Conservation (phyloP, 2,113 vertebrate genomes). For the Asarcornis scutulata region DNA sequence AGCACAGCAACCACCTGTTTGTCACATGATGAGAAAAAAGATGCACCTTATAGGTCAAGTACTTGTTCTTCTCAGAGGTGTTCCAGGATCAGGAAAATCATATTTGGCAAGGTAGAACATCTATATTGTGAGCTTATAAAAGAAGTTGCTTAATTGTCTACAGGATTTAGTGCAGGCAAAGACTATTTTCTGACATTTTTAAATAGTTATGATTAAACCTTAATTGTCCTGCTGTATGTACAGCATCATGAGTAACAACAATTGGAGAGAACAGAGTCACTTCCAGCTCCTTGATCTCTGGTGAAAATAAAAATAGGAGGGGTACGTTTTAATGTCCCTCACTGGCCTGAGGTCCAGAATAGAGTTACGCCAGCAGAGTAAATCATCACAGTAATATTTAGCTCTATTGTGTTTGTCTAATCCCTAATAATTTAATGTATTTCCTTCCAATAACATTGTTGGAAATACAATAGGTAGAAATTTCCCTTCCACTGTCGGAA, state of each 20-base stretch:
- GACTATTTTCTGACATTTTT: not conserved
- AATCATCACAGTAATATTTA: not conserved
- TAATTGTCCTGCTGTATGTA: not conserved
- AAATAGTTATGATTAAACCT: not conserved
- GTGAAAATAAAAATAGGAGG: not conserved
- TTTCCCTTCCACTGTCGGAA: not conserved
- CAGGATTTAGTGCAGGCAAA: not conserved
- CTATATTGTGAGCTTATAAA: constrained; percentile 47
- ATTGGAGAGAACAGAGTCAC: not conserved
- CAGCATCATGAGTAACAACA: not conserved
- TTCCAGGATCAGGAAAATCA: constrained; percentile 96
- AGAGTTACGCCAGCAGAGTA: not conserved
- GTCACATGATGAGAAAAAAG: constrained; percentile 76
- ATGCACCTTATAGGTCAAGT: constrained; percentile 83
- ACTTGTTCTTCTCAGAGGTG: constrained; percentile 92
- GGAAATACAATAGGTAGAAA: not conserved
- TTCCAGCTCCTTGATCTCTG: not conserved
- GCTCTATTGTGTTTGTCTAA: not conserved
- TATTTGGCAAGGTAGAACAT: constrained; percentile 89
- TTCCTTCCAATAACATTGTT: not conserved
- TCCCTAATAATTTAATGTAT: not conserved
- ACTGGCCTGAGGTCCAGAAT: not conserved
- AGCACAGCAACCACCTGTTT: constrained; percentile 50
- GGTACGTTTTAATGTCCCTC: not conserved
- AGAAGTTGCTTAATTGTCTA: not conserved